phyloP scores from a whole-genome alignment of 1,140 invertebrate species.

The Apis laboriosa region DNA sequence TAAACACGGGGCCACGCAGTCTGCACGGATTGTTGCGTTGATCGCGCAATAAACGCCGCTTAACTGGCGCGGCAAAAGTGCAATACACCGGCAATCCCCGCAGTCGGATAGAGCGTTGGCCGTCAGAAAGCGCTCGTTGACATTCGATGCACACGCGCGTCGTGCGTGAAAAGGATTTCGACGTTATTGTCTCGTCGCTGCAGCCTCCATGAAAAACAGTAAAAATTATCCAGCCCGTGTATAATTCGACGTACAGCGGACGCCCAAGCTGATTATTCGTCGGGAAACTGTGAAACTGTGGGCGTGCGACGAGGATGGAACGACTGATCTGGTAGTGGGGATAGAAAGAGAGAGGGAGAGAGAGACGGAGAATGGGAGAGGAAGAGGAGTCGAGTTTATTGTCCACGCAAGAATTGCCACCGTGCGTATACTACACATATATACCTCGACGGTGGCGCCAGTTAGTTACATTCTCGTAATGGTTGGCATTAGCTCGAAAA shows the following conservation, averaged over 20 bases:
- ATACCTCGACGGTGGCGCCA: not conserved
- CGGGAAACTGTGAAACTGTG: not conserved
- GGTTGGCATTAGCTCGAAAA: slow-evolving; percentile 43
- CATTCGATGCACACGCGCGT: slow-evolving; percentile 26
- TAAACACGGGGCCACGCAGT: slow-evolving; percentile 26
- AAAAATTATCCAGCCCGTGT: slow-evolving; percentile 43
- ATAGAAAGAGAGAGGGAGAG: too few relatives aligned
- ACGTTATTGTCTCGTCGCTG: slow-evolving; percentile 26
- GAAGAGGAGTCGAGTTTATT: slow-evolving; percentile 30
- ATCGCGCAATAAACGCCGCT: slow-evolving; percentile 47
- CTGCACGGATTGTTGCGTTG: slow-evolving; percentile 35
- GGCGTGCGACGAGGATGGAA: not conserved
- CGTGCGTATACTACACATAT: not conserved
- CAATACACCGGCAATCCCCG: not conserved
- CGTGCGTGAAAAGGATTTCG: slow-evolving; percentile 29
- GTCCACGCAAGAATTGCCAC: slow-evolving; percentile 47
- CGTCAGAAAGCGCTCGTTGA: slow-evolving; percentile 40
- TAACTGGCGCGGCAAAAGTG: slow-evolving; percentile 33
- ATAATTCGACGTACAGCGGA: slow-evolving; percentile 44
- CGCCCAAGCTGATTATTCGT: slow-evolving; percentile 35
- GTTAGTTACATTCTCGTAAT: slow-evolving; percentile 14
- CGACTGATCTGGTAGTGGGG: not conserved
- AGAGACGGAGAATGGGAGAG: too few relatives aligned
- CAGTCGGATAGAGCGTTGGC: not conserved
- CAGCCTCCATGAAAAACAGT: slow-evolving; percentile 35